Evolutionary conservation across 2,888 invertebrate species (phyloP).

Genomic region (Acleris laterana): DNA sequence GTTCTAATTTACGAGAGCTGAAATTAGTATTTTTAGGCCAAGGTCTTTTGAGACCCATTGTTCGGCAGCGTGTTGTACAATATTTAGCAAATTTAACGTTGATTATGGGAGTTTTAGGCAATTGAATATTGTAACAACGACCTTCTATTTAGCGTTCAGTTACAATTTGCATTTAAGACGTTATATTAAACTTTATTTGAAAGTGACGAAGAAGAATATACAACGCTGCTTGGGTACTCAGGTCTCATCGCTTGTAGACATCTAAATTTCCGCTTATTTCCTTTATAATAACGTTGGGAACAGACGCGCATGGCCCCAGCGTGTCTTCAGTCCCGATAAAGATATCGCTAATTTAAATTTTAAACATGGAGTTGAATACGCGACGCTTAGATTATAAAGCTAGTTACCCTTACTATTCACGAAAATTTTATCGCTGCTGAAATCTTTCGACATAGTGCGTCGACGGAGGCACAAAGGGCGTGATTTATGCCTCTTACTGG

Average conservation of each 20-base stretch:
- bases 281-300: slow-evolving; percentile 21
- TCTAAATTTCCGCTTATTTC: slow-evolving; percentile 21
- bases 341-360: slow-evolving; percentile 24
- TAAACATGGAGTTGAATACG: slow-evolving; percentile 9
- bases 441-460: slow-evolving; percentile 4
- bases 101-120: slow-evolving; percentile 30
- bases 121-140: slow-evolving; percentile 30
- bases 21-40: slow-evolving; percentile 26
- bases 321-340: neutral
- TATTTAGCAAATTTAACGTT: slow-evolving; percentile 24
- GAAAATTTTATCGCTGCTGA: neutral
- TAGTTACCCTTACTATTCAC: neutral
- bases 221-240: neutral
- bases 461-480: slow-evolving; percentile 1
- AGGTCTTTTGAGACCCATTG: slow-evolving; percentile 24
- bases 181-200: neutral
- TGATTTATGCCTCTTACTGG: slow-evolving; percentile 1
- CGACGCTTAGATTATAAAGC: slow-evolving; percentile 3
- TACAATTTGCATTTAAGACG: neutral
- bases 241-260: slow-evolving; percentile 1
- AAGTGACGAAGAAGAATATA: slow-evolving; percentile 8
- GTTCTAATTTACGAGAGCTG: slow-evolving; percentile 29
- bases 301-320: slow-evolving; percentile 4
- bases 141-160: slow-evolving; percentile 6
- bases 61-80: slow-evolving; percentile 27